Conservation (phyloP, 1,140 invertebrate genomes). For the Oscheius sp. region DNA sequence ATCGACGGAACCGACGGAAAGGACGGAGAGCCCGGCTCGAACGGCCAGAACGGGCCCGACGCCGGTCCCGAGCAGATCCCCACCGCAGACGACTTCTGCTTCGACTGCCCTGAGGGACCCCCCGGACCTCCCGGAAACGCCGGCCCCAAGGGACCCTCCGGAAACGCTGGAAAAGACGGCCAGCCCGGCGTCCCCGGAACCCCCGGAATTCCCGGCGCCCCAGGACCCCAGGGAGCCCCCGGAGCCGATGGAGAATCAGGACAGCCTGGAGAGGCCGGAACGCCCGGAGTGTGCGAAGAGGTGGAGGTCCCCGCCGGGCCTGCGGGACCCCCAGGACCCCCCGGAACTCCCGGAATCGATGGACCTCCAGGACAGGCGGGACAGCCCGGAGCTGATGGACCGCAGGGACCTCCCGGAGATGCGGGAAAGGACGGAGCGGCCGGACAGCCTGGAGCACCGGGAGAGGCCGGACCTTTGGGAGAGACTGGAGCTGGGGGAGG, state of each 20-base stretch:
- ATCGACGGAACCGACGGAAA: conserved; percentile 39
- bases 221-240: conserved; percentile 32
- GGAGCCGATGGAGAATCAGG: conserved; percentile 40
- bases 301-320: conserved; percentile 23
- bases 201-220: conserved; percentile 29
- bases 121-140: conserved; percentile 41
- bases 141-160: conserved; percentile 39
- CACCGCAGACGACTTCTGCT: conserved; percentile 31
- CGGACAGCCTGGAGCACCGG: conserved; percentile 27
- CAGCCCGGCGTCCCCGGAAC: conserved; percentile 28
- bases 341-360: conserved; percentile 35
- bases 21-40: conserved; percentile 37
- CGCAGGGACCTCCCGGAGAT: conserved; percentile 29
- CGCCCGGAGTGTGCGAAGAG: conserved; percentile 31
- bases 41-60: conserved; percentile 34
- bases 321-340: conserved; percentile 26
- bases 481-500: conserved; percentile 32
- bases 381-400: conserved; percentile 28
- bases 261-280: conserved; percentile 29
- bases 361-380: conserved; percentile 32
- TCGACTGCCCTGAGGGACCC: conserved; percentile 44
- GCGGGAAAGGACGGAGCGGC: conserved; percentile 31
- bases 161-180: conserved; percentile 34
- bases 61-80: conserved; percentile 15
- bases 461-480: conserved; percentile 23